Evolutionary conservation across 2,113 vertebrate genomes (phyloP).

Genomic region (Ciconia boyciana): DNA sequence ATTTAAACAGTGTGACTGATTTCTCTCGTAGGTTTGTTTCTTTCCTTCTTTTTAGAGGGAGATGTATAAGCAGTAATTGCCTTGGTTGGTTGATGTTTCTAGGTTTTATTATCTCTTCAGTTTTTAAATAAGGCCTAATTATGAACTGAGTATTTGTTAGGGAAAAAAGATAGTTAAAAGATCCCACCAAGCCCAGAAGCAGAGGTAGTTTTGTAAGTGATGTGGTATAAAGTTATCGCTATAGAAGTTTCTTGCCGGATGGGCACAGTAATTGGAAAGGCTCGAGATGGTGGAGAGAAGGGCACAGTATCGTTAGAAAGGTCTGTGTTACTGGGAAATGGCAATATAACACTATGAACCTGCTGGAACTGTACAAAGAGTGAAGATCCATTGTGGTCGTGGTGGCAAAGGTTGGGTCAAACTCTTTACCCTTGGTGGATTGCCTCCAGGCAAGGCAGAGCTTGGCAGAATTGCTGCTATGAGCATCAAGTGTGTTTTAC

Average conservation of each 20-base stretch:
- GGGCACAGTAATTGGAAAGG: neutral
- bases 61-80: neutral
- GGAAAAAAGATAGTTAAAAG: neutral
- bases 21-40: neutral
- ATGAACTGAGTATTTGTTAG: neutral
- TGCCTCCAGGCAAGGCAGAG: neutral
- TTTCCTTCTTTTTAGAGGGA: neutral
- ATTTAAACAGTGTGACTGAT: neutral
- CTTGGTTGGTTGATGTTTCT: neutral
- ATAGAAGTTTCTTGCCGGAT: neutral
- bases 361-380: too few relatives aligned
- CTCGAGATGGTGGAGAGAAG: neutral
- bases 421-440: neutral
- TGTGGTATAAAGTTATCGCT: neutral
- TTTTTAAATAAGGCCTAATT: neutral
- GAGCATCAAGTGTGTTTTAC: neutral
- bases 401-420: neutral
- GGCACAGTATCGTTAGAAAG: fast-evolving
- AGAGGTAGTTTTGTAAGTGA: neutral
- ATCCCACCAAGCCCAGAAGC: too few relatives aligned
- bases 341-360: neutral
- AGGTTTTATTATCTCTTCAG: neutral
- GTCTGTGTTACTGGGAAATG: neutral
- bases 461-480: neutral
- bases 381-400: neutral